Percentiles rank a stretch among this genome's conserved stretches.
Evolutionary conservation across 2,888 invertebrate genomes (phyloP).

Genomic region (Temnothorax rugatulus): DNA sequence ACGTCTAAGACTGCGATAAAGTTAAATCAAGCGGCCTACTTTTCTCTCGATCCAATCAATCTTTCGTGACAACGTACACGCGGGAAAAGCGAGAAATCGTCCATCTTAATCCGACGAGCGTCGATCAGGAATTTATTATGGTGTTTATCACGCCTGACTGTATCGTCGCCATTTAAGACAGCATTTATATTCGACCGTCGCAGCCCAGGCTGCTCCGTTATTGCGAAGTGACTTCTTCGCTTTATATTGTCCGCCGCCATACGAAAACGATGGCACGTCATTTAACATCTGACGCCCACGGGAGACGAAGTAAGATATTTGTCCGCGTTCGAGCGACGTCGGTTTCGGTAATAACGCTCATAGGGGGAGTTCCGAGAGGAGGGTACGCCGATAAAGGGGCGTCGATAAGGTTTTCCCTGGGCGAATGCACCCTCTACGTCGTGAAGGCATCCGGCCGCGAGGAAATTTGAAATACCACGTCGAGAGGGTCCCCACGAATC

Average conservation of each 20-base stretch:
- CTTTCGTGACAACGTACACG: neutral
- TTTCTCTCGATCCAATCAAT: neutral
- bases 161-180: conserved; percentile 5
- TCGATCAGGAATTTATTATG: neutral
- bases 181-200: conserved; percentile 30
- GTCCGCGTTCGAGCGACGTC: conserved; percentile 38
- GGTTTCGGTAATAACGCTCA: conserved; percentile 42
- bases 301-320: conserved; percentile 52
- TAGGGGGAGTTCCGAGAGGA: conserved; percentile 5
- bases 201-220: conserved; percentile 10
- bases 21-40: neutral
- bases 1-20: neutral
- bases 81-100: conserved; percentile 15
- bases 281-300: conserved; percentile 29
- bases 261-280: conserved; percentile 10
- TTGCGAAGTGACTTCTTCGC: conserved; percentile 19
- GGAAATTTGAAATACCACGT: conserved; percentile 50
- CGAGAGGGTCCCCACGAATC: conserved; percentile 40
- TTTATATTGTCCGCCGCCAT: conserved; percentile 10
- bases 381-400: conserved; percentile 39
- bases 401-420: conserved; percentile 44
- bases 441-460: conserved; percentile 49
- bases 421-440: conserved; percentile 30
- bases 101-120: neutral
- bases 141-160: conserved; percentile 17